Evolutionary conservation across 2,888 invertebrate species (phyloP), one percentile per base, ranked within the genome.

Genomic region (Oxytorus armatus): DNA sequence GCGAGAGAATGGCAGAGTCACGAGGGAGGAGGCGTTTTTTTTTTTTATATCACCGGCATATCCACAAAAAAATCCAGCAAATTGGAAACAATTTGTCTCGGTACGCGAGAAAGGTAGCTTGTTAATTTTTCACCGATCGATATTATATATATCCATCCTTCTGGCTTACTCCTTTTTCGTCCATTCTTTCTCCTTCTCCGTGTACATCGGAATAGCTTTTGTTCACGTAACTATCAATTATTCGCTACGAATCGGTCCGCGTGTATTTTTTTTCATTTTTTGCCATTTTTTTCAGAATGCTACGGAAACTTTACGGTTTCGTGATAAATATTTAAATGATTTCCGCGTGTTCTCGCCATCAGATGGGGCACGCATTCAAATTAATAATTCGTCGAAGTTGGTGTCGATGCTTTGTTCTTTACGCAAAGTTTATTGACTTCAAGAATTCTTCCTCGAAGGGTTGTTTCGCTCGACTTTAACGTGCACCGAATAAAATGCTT

Each of bases 51-150:
- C 23, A n/a, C 11, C 51, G 16, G 16, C 14, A 47, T 16, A 47
- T 14, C 47, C 47, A 16, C 18, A 25, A 11, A 44, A 18, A 77
- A n/a, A n/a, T n/a, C n/a, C n/a, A n/a, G n/a, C n/a, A n/a, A 77
- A 77, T 70, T 77, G 63, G 44, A 70, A 77, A 63, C n/a, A 77
- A 77, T 70, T 70, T 63, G 63, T 70, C 36, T 42, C 36, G 29
- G 63, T 77, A 11, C 47, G n/a, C 39, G 61, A 29, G 21, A 61
- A 61, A 61, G 59, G 29, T n/a, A 16, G 51, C 51, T 61, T 61
- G 61, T 76, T 69, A 69, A 68, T 68, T 76, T 76, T 68, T 61
- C 18, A 59, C 8, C 33, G 25, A 68, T 68, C 68, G 59, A 76
- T 76, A 69, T 69, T 61, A 53, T 61, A 49, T 16, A n/a, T n/a